Conservation (phyloP, 2,888 invertebrate species). For the Drepanosiphum platanoidis region DNA sequence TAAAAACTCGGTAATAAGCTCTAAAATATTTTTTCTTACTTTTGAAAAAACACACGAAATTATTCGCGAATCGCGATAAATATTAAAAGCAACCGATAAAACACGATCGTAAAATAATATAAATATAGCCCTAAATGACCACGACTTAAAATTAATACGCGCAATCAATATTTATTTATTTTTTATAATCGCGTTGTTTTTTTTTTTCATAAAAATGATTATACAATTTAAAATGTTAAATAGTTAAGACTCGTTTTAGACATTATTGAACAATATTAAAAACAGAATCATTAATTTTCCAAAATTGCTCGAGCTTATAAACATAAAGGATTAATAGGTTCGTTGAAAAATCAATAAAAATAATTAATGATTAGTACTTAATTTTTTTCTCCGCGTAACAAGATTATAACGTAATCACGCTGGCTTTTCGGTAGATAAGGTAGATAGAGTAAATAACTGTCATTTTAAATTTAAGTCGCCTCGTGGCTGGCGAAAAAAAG, state of each 20-base stretch:
- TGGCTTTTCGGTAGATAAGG: neutral
- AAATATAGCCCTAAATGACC: too few species aligned
- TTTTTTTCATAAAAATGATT: neutral
- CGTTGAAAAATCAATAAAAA: slow-evolving; percentile 27
- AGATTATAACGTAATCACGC: slow-evolving; percentile 24
- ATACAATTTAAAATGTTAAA: neutral
- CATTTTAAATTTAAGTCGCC: slow-evolving; percentile 9
- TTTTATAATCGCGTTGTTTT: too few species aligned
- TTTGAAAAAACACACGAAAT: too few species aligned
- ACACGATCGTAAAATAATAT: too few species aligned
- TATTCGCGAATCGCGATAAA: too few species aligned
- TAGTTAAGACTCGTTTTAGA: neutral
- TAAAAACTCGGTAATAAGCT: neutral
- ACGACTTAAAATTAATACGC: neutral
- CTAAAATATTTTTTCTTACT: too few species aligned
- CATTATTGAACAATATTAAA: neutral
- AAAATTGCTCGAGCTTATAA: neutral
- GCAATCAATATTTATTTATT: neutral
- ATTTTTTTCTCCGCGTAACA: slow-evolving; percentile 1
- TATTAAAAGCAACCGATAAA: too few species aligned
- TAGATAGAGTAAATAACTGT: slow-evolving; percentile 26
- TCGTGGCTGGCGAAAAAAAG: neutral
- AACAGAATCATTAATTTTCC: slow-evolving; percentile 13
- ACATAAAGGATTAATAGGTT: slow-evolving; percentile 3
- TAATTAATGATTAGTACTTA: slow-evolving; percentile 46